Conservation (phyloP, 35 echinoderm and acorn worm species). For the Amphiura filiformis region DNA sequence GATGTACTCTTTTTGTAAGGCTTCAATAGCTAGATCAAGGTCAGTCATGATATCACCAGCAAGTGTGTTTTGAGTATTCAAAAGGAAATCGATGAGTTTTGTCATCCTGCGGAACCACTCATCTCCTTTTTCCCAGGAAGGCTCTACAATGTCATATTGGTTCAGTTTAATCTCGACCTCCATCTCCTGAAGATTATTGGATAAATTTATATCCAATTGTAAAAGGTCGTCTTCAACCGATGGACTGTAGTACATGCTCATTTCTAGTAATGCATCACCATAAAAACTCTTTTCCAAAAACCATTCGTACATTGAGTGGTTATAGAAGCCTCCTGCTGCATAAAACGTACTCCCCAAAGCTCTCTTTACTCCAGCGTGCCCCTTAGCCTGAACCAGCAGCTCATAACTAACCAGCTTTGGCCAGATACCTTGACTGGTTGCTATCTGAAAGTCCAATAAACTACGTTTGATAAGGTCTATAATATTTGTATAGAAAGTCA, state of each 20-base stretch:
- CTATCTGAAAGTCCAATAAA: slow-evolving; percentile 16
- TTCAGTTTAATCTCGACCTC: slow-evolving; percentile 26
- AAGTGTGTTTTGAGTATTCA: slow-evolving; percentile 29
- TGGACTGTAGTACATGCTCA: slow-evolving; percentile 11
- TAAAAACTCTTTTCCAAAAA: slow-evolving; percentile 36
- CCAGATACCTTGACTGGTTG: slow-evolving; percentile 27
- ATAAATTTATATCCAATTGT: slow-evolving; percentile 11
- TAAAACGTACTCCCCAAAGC: slow-evolving; percentile 59
- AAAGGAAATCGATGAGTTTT: slow-evolving; percentile 33
- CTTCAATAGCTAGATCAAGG: slow-evolving; percentile 11
- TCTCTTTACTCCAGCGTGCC: slow-evolving; percentile 49
- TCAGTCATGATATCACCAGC: slow-evolving; percentile 32
- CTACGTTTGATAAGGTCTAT: slow-evolving; percentile 21
- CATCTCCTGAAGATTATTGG: slow-evolving; percentile 3
- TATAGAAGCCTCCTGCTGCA: slow-evolving; percentile 45
- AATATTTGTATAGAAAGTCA: slow-evolving; percentile 25
- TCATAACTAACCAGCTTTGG: slow-evolving; percentile 40
- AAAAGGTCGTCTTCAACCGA: neutral
- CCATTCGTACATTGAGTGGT: slow-evolving; percentile 30
- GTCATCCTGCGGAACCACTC: slow-evolving; percentile 61
- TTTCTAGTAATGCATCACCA: slow-evolving; percentile 27
- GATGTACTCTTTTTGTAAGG: neutral
- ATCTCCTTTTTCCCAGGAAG: neutral
- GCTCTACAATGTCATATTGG: slow-evolving; percentile 1
- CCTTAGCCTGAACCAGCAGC: slow-evolving; percentile 55